A percentile compares a stretch with the other conserved stretches of the same genome.
These are phyloP conservation scores for Gallinago undulata DNA, from an alignment of 2,113 vertebrate genomes.

Conservation along the genomic window DNA sequence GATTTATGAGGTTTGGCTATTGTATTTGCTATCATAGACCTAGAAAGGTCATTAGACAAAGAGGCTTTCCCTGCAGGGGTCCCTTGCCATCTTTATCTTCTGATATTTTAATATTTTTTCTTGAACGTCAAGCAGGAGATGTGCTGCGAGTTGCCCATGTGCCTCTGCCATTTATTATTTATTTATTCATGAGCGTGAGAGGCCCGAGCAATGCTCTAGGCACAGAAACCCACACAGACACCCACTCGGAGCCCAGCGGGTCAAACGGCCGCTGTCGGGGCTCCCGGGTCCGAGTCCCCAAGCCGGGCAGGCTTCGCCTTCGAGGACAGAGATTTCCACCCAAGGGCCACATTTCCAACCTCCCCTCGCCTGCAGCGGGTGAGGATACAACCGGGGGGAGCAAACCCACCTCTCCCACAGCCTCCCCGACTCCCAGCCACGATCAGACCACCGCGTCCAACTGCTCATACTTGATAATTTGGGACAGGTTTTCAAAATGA, in stretches of 20 bases:
- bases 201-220: not conserved
- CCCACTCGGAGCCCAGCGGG: not conserved
- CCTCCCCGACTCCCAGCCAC: not conserved
- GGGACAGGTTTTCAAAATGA: not conserved
- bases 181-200: not conserved
- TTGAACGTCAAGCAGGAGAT: not conserved
- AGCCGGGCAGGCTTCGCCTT: fast-evolving
- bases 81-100: constrained; percentile 57
- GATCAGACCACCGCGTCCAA: fast-evolving
- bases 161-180: constrained; percentile 10
- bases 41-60: constrained; percentile 77
- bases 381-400: not conserved
- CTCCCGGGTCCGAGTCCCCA: fast-evolving
- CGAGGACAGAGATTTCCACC: not conserved
- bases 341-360: not conserved
- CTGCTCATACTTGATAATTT: not conserved
- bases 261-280: fast-evolving
- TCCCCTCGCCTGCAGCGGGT: fast-evolving
- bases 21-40: constrained; percentile 73
- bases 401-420: not conserved
- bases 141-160: not conserved
- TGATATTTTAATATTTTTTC: constrained; percentile 72
- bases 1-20: constrained; percentile 81
- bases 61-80: constrained; percentile 66
- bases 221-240: not conserved